These are phyloP conservation scores for Drosophila equinoxialis DNA, from an alignment of 1,140 invertebrate genomes.

Conservation along the genomic window DNA sequence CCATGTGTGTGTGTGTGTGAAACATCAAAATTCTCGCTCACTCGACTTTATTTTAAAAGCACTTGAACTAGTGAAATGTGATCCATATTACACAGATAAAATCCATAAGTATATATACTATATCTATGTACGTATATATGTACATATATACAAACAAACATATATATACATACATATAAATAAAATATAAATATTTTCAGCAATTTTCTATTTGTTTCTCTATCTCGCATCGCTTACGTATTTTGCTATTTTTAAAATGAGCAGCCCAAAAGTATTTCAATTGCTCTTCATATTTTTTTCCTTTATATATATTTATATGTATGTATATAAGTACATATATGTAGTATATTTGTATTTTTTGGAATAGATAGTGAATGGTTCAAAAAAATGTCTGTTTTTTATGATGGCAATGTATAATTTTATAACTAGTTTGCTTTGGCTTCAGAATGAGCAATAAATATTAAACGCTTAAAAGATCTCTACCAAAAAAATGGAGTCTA, in stretches of 20 bases:
- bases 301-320: constrained; percentile 4
- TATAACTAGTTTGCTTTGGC: neutral
- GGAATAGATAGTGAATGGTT: constrained; percentile 14
- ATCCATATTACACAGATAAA: constrained; percentile 34
- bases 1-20: neutral
- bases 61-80: constrained; percentile 39
- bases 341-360: neutral
- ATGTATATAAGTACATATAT: neutral
- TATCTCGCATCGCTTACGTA: constrained; percentile 35
- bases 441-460: neutral
- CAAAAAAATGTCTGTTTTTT: constrained; percentile 8
- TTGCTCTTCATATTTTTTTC: constrained; percentile 34
- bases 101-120: constrained; percentile 11
- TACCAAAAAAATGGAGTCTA: too few relatives aligned
- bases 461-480: neutral
- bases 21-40: constrained; percentile 25
- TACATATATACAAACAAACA: constrained; percentile 6
- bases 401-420: constrained; percentile 22
- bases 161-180: constrained; percentile 11
- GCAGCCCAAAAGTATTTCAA: constrained; percentile 52
- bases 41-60: constrained; percentile 21
- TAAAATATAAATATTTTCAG: constrained; percentile 18
- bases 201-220: constrained; percentile 15
- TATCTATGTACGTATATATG: constrained; percentile 7
- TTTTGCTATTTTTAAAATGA: constrained; percentile 66